Evolutionary conservation across 2,888 invertebrate species (phyloP).

Genomic region (Metallyticus violacea): DNA sequence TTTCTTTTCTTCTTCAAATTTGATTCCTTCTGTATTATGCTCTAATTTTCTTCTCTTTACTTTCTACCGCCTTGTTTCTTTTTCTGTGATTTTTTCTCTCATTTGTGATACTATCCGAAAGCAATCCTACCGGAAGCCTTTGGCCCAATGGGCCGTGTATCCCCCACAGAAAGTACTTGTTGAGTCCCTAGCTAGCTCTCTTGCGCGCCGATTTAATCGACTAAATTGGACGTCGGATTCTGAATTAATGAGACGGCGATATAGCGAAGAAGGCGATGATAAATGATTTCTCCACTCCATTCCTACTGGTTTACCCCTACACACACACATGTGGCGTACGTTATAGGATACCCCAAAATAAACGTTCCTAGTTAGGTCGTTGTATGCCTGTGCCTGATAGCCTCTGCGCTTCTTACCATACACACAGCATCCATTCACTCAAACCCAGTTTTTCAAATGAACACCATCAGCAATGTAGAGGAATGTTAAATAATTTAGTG

Average conservation of each 20-base stretch:
- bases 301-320: background rate
- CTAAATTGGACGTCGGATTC: constrained; percentile 35
- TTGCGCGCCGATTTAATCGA: constrained; percentile 32
- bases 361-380: background rate
- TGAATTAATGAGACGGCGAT: constrained; percentile 35
- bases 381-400: background rate
- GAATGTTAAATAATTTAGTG: no score
- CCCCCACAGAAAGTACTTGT: background rate
- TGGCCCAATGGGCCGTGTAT: background rate
- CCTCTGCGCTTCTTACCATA: no score
- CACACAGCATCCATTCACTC: no score
- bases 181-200: background rate
- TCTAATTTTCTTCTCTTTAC: background rate
- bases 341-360: background rate
- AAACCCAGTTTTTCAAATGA: no score
- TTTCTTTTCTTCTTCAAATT: background rate
- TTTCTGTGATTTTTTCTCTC: background rate
- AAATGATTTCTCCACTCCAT: constrained; percentile 2
- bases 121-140: background rate
- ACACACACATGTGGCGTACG: background rate
- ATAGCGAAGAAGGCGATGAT: constrained; percentile 4
- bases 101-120: background rate
- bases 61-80: no score
- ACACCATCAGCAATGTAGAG: no score
- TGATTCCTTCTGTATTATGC: background rate